Evolutionary conservation across 2,888 invertebrate genomes (phyloP), one percentile per base, ranked within the genome.

Genomic region (Heliconius charithonia): DNA sequence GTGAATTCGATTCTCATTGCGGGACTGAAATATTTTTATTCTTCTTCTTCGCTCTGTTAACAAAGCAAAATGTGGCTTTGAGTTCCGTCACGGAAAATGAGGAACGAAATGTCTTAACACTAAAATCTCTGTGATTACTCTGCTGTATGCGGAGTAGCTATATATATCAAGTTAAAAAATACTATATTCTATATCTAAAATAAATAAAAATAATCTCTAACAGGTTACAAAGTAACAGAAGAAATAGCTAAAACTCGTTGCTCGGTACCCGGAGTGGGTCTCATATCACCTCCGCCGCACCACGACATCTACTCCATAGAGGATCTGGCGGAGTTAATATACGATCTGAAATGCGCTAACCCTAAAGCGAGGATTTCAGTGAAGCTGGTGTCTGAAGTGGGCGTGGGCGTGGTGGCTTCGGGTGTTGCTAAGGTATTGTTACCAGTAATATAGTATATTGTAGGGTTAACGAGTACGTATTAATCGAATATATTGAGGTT

Each of bases 281-380:
- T 99, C 13, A 99, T 99, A 90, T 99, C 99, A 0, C 99, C 99
- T 10, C 99, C 99, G 16, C 99, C 99, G 3, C 99, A 99, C 95
- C 99, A 99, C 95, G 99, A 99, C 88, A 99, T 99, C 92, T 99
- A 99, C 95, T 99, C 99, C 74, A 99, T 99, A 89, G 99, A 99
- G 93, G 99, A 99, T 95, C 95, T 99, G 86, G 99, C 99, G 0
- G 99, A 99, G 92, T 95, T 99, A 77, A 99, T 99, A 88, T 99
- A 99, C 89, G 99, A 99, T 94, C 95, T 99, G 83, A 99, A 99
- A 92, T 98, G 98, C 88, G 98, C 99, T 81, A 99, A 99, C 95
- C 99, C 99, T 0, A 95, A 95, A 77, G 99, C 99, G 0, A 95
- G 99, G 81, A 98, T 99, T 85, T 99, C 99, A 41, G 99, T 99